These are phyloP conservation scores for Herpetotheres cachinnans DNA, from an alignment of 2,113 vertebrate species.

Conservation along the genomic window DNA sequence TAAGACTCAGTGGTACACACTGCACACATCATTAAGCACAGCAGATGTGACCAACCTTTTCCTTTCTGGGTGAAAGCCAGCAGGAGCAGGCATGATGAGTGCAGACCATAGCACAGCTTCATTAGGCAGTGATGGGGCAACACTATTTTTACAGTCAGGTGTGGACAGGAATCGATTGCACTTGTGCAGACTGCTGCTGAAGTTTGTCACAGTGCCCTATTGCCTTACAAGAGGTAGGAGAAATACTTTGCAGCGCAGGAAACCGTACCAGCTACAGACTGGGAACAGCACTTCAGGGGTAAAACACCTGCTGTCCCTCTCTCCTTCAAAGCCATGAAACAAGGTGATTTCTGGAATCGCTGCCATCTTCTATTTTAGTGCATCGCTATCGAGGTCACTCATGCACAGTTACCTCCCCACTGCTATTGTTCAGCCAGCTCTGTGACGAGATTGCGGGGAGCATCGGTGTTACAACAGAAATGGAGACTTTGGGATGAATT, in stretches of 20 bases:
- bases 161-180: not conserved
- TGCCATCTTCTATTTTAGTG: not conserved
- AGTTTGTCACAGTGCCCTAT: not conserved
- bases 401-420: not conserved
- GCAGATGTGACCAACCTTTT: not conserved
- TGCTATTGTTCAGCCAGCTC: not conserved
- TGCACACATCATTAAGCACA: not conserved
- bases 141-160: not conserved
- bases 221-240: not conserved
- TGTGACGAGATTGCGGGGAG: too few relatives aligned
- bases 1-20: accelerated
- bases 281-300: not conserved
- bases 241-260: not conserved
- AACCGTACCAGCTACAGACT: not conserved
- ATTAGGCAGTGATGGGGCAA: not conserved
- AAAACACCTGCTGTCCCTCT: not conserved
- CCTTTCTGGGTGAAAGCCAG: not conserved
- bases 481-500: not conserved
- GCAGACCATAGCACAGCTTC: not conserved
- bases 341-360: not conserved
- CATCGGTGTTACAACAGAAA: not conserved
- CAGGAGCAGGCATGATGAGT: not conserved
- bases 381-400: not conserved
- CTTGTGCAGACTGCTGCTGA: not conserved
- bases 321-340: not conserved